Conservation (phyloP, 2,797 vertebrate species). For the Fundulus diaphanus region DNA sequence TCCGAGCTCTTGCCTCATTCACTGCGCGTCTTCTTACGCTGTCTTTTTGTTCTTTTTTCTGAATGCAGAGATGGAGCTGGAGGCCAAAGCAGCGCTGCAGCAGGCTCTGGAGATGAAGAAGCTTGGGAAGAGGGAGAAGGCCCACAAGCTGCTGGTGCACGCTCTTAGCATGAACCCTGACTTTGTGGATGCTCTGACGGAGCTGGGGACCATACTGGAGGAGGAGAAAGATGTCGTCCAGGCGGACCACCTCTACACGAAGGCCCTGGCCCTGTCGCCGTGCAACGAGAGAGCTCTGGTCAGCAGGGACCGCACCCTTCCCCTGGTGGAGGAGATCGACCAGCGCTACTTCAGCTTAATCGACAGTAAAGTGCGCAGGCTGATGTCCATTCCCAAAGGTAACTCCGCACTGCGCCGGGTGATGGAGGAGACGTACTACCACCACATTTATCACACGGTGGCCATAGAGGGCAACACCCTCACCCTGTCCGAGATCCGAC, state of each 20-base stretch:
- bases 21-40: neutral
- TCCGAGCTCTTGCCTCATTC: neutral
- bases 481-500: slow-evolving; percentile 93
- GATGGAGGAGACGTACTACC: slow-evolving; percentile 98
- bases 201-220: slow-evolving; percentile 93
- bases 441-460: slow-evolving; percentile 98
- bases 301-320: slow-evolving; percentile 91
- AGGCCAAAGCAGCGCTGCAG: slow-evolving; percentile 90
- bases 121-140: slow-evolving; percentile 92
- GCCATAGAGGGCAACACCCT: slow-evolving; percentile 98
- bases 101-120: slow-evolving; percentile 96
- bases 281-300: slow-evolving; percentile 90
- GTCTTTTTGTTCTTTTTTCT: neutral
- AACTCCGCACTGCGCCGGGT: slow-evolving; percentile 91
- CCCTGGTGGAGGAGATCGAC: slow-evolving; percentile 96
- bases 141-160: slow-evolving; percentile 93
- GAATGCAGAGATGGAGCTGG: slow-evolving; percentile 84
- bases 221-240: slow-evolving; percentile 96
- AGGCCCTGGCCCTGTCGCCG: slow-evolving; percentile 90
- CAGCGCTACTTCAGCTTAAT: slow-evolving; percentile 94
- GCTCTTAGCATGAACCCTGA: slow-evolving; percentile 93
- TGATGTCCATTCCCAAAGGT: slow-evolving; percentile 97
- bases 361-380: slow-evolving; percentile 92
- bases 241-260: slow-evolving; percentile 94
- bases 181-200: slow-evolving; percentile 91